Base-by-base conservation (phyloP, 2,888 invertebrate species). In the Operophtera brumata region DNA sequence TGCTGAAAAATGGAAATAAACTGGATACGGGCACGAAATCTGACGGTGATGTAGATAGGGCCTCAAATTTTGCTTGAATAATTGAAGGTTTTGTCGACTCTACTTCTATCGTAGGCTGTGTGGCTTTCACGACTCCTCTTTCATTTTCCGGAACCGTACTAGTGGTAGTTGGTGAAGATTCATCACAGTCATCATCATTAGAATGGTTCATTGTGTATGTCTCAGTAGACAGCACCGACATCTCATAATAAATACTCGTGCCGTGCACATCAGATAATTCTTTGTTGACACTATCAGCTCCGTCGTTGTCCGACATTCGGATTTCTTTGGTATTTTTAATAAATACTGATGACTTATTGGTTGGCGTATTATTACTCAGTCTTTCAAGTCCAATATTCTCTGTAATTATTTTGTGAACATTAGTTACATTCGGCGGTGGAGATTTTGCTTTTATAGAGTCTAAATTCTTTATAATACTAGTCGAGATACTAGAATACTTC, bases 251-350 rank as follows among this genome's bases (percentile, higher is more conserved):
- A 75, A 91, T 85, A 78, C 90, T 91, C 62, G 90, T 91, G 62
- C 88, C 90, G 20, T 90, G 88, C 48, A 86, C 84, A 73, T 90
- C 90, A 64, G 86, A 85, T 65, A 87, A 70, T 67, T 80, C 83
- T 73, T 82, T 83, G 40, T 81, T 84, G 52, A 73, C 72, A 51
- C 79, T 84, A 26, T 80, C 78, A 53, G 87, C 85, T 49, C 83
- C 78, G 53, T 89, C 89, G 54, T 87, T 89, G 66, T 90, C 89
- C 63, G 79, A 70, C 51, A 89, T 73, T 56, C 84, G 83, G 55
- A 90, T 82, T 69, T 91, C 84, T 82, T 91, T 91, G 64, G 91
- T 92, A 76, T 92, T 91, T 65, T 91, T 91, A 62, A 89, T 91
- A 57, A 83, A 82, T 47, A 91, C 86, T 65, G 86, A 82, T 25